phyloP scores from a whole-genome alignment of 2,888 invertebrate genomes.

The Altica lythri region DNA sequence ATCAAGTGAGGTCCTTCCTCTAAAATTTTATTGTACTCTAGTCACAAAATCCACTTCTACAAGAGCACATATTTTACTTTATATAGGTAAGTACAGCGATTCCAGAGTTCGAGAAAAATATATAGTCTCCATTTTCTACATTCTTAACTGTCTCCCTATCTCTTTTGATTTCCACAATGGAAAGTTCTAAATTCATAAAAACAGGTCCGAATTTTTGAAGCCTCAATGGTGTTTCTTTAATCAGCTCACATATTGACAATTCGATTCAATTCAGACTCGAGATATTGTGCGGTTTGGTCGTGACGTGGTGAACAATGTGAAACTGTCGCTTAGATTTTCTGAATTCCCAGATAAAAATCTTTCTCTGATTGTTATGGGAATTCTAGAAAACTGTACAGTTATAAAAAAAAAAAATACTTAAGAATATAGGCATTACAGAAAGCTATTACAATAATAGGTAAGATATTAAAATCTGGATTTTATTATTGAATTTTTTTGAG shows the following conservation, averaged over 20 bases:
- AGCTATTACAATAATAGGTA: too few species aligned
- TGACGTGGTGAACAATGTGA: slow-evolving; percentile 17
- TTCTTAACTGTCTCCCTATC: slow-evolving; percentile 11
- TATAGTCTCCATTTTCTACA: slow-evolving; percentile 3
- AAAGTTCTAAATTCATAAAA: slow-evolving; percentile 11
- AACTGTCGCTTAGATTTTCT: slow-evolving; percentile 12
- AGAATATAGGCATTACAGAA: too few species aligned
- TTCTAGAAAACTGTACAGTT: too few species aligned
- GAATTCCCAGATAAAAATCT: slow-evolving; percentile 6
- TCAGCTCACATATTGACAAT: slow-evolving; percentile 26
- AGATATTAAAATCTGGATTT: too few species aligned
- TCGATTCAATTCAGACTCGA: slow-evolving; percentile 17
- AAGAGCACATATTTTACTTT: slow-evolving; percentile 9
- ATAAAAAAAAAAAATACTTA: too few species aligned
- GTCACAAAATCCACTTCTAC: slow-evolving; percentile 11
- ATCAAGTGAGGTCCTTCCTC: slow-evolving; percentile 9
- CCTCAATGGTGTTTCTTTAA: slow-evolving; percentile 23
- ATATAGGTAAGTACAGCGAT: slow-evolving; percentile 10
- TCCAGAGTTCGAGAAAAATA: slow-evolving; percentile 3
- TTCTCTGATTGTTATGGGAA: neutral
- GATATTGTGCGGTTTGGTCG: slow-evolving; percentile 24
- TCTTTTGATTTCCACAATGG: slow-evolving; percentile 9
- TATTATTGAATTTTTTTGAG: too few species aligned
- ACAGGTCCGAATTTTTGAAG: slow-evolving; percentile 17
- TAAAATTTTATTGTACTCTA: slow-evolving; percentile 10